Conservation (phyloP, 2,888 invertebrate genomes). For the Temnothorax rugatulus region DNA sequence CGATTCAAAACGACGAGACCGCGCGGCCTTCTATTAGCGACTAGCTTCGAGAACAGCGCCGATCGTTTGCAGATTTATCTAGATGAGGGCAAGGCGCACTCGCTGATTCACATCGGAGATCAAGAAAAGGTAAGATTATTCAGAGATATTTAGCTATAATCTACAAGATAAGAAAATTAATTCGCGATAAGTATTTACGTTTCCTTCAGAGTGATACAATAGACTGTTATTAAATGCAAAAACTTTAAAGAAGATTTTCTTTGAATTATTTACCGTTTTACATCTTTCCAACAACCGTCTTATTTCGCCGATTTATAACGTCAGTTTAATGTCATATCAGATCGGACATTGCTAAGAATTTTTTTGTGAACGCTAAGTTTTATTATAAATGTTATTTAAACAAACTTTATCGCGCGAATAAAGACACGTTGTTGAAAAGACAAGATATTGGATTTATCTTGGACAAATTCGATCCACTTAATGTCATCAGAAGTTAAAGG, state of each 20-base stretch:
- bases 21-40: conserved; percentile 92
- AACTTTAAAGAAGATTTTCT: not conserved
- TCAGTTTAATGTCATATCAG: not conserved
- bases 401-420: not conserved
- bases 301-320: not conserved
- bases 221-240: not conserved
- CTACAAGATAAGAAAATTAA: not conserved
- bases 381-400: not conserved
- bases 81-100: conserved; percentile 93
- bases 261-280: not conserved
- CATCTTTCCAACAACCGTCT: not conserved
- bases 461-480: conserved; percentile 53
- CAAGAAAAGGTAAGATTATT: conserved; percentile 91
- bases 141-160: conserved; percentile 23
- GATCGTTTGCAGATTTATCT: conserved; percentile 95
- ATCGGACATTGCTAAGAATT: not conserved
- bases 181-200: not conserved
- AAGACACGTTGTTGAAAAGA: conserved; percentile 17
- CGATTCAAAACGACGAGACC: conserved; percentile 94
- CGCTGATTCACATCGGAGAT: conserved; percentile 94
- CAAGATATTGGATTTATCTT: conserved; percentile 45
- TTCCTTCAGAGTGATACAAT: not conserved
- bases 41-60: conserved; percentile 92
- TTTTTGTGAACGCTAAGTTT: not conserved
- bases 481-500: conserved; percentile 46